These are phyloP conservation scores for Gallinago media DNA, from an alignment of 2,113 vertebrate species.

Conservation along the genomic window DNA sequence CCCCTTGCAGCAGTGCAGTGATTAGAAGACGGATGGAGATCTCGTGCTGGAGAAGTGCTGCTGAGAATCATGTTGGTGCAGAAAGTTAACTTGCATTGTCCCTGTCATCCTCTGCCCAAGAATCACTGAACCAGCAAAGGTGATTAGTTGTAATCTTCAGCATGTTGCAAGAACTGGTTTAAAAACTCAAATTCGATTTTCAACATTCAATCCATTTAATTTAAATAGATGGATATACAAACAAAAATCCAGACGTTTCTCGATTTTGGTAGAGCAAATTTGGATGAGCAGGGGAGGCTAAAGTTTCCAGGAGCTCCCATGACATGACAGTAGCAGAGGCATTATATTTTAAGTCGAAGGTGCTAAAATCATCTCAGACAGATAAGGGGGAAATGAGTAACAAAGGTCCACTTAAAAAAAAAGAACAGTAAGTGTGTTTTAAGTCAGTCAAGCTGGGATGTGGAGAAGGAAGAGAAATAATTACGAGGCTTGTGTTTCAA, in stretches of 20 bases:
- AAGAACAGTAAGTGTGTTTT: not conserved
- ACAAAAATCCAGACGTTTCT: not conserved
- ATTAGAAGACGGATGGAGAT: not conserved
- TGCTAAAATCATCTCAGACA: not conserved
- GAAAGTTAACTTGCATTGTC: not conserved
- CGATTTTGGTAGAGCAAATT: not conserved
- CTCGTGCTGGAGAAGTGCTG: not conserved
- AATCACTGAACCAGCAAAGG: not conserved
- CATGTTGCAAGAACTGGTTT: not conserved
- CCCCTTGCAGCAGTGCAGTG: not conserved
- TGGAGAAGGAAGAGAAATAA: not conserved
- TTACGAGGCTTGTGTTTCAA: not conserved
- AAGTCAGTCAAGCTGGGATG: not conserved
- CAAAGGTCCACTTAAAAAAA: not conserved
- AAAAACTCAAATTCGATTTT: not conserved
- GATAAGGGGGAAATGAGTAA: not conserved
- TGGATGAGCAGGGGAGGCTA: not conserved
- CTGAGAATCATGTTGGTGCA: not conserved
- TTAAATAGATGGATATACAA: not conserved
- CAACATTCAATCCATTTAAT: not conserved
- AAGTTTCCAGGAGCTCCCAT: not conserved
- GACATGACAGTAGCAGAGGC: not conserved
- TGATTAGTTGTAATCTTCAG: not conserved
- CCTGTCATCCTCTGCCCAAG: not conserved
- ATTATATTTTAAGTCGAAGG: not conserved